These are phyloP conservation scores for Zootoca vivipara DNA, from an alignment of 2,113 vertebrate genomes.

Conservation along the genomic window DNA sequence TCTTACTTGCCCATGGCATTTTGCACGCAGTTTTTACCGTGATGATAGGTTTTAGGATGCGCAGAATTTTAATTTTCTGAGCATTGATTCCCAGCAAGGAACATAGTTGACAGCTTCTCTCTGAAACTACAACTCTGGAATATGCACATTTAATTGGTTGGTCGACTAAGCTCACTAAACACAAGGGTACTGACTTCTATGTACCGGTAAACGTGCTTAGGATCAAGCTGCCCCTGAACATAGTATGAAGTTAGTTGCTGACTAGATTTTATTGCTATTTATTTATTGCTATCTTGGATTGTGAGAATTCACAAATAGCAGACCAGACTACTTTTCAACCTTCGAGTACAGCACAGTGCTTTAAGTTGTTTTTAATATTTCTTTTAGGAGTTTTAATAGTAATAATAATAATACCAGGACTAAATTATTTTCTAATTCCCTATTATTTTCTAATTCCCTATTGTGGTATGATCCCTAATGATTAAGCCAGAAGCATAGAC, in stretches of 20 bases:
- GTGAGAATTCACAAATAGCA: not conserved
- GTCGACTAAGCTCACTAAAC: not conserved
- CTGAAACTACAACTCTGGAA: not conserved
- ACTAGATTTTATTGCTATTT: not conserved
- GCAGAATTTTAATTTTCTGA: not conserved
- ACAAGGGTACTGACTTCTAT: not conserved
- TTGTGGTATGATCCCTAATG: not conserved
- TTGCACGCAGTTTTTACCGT: not conserved
- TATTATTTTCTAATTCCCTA: not conserved
- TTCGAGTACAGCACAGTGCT: not conserved
- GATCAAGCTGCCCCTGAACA: not conserved
- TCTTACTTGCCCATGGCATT: not conserved
- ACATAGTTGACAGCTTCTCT: not conserved
- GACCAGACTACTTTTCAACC: not conserved
- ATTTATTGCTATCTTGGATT: not conserved
- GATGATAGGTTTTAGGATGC: not conserved
- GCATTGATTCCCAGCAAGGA: not conserved
- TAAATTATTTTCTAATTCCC: not conserved
- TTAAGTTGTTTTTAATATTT: not conserved
- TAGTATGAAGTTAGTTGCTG: not conserved
- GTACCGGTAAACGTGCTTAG: not conserved
- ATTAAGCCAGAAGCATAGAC: not conserved
- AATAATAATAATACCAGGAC: not conserved
- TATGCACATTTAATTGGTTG: not conserved
- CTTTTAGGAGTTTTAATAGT: not conserved